Base-by-base conservation (phyloP, 2,113 vertebrate species). In the Ochotona curzoniae region DNA sequence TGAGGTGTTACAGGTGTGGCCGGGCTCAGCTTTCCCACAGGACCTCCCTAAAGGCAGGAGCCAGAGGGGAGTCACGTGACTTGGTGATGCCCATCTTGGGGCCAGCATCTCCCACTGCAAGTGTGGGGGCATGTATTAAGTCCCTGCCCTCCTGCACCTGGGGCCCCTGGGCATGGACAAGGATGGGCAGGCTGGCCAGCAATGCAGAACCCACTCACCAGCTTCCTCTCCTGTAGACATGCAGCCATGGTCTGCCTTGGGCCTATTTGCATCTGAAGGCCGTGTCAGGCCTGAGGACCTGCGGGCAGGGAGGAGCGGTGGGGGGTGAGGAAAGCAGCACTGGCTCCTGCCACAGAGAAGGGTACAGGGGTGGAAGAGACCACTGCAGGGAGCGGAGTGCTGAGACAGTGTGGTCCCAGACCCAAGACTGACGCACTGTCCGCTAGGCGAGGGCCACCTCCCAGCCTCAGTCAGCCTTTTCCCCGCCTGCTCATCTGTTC, bases 301-400 rank as follows among this genome's bases (percentile, higher is more conserved):
- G 38, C 6, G 26, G 2, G 11, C 0, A 2, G 70, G 38, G 35
- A 35, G 38, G 73, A 14, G 66, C 30, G 3, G 32, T 1, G 0
- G 12, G 35, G 17, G 25, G 32, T 49, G 11, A 63, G n/a, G 51
- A 63, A 75, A 73, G 35, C 63, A 70, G 9, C 9, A 26, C 38
- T 84, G 38, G 14, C 51, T 38, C 57, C 44, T 90, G 74, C 57
- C 63, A 28, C 57, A 79, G 78, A 90, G 66, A 78, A 35, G 83
- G 82, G 91, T 64, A 32, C 63, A 66, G 13, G 57, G n/a, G 23
- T 20, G 12, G 0, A 35, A n/a, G 69, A 44, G 38, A 44, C 38
- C 38, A 44, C 38, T 44, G 38, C 38, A 44, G 38, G 38, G 38
- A 44, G 38, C 38, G 6, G 38, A 44, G 38, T 44, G 38, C 38